phyloP scores from a whole-genome alignment of 2,888 invertebrate species.

The Parnassius orleans region DNA sequence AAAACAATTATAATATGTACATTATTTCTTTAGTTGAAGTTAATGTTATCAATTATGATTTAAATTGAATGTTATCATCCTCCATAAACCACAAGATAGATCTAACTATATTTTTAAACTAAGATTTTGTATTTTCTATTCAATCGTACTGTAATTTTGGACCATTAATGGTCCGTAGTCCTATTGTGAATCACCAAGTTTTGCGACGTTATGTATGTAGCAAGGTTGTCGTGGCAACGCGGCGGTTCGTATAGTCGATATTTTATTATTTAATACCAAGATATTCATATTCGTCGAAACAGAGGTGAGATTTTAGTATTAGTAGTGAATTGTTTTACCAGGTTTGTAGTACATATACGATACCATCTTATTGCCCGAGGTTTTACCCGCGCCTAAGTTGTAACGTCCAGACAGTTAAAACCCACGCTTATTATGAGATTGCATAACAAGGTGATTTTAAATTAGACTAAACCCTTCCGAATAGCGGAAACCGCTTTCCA shows the following conservation, averaged over 20 bases:
- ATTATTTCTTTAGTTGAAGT: no score
- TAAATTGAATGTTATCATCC: conserved; percentile 31
- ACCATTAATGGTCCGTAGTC: not conserved
- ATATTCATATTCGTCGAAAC: conserved; percentile 8
- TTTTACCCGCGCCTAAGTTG: no score
- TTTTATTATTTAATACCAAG: conserved; percentile 5
- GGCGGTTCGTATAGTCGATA: conserved; percentile 15
- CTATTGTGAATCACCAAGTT: not conserved
- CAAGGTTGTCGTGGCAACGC: conserved; percentile 18
- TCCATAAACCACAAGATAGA: not conserved
- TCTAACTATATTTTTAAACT: conserved; percentile 1
- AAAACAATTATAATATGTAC: no score
- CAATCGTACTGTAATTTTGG: not conserved
- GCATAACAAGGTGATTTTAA: no score
- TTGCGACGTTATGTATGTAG: not conserved
- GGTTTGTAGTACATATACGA: conserved; percentile 9
- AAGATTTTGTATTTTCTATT: not conserved
- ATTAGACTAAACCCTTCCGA: no score
- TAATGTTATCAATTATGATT: no score
- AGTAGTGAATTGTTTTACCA: conserved; percentile 6
- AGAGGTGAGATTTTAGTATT: conserved; percentile 21
- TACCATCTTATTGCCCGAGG: not conserved
- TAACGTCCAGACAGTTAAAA: no score
- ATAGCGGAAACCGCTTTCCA: no score
- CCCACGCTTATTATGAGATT: no score